Evolutionary conservation across 2,113 vertebrate species (phyloP), one percentile per base, ranked within the genome.

Genomic region (Caranx ignobilis): DNA sequence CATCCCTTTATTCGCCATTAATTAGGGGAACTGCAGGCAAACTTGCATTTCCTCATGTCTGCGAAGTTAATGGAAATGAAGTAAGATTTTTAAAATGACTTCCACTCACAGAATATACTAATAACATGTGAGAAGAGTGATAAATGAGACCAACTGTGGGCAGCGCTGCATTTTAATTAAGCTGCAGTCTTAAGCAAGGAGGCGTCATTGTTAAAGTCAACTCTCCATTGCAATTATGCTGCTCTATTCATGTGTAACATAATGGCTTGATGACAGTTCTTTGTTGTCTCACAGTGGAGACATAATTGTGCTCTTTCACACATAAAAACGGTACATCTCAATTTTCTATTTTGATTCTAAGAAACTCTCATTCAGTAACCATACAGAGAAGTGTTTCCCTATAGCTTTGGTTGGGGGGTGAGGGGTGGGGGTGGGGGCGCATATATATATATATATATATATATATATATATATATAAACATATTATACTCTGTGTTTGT

Each of bases 141-240:
- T 92, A 90, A 92, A 93, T 91, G 89, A 88, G 83, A 87, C 68
- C 80, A 89, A 87, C 90, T 88, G 84, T 83, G 76, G 79, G 71
- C 80, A 91, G 88, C 68, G 67, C 71, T 88, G 88, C 82, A 91
- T 93, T 95, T 91, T 93, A 94, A 94, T 94, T 92, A 94, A 93
- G 91, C 86, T 85, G 89, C 90, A 69, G 73, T 89, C 84, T 92
- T 91, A 91, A 91, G 86, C 48, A 83, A 82, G 89, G 71, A 86
- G 85, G 81, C 87, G 79, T 89, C 89, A 89, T 93, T 91, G 91
- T 91, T 88, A 83, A 90, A 88, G 75, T 92, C 83, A 88, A 90
- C 88, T 93, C 90, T 88, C 85, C 67, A 76, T 88, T 90, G 93
- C 91, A 94, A 93, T 94, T 94, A 93, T 88, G 84, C 75, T 21